A percentile compares a stretch with the other conserved stretches of the same genome.
Conservation (phyloP, 2,113 vertebrate species). For the Perccottus glenii region DNA sequence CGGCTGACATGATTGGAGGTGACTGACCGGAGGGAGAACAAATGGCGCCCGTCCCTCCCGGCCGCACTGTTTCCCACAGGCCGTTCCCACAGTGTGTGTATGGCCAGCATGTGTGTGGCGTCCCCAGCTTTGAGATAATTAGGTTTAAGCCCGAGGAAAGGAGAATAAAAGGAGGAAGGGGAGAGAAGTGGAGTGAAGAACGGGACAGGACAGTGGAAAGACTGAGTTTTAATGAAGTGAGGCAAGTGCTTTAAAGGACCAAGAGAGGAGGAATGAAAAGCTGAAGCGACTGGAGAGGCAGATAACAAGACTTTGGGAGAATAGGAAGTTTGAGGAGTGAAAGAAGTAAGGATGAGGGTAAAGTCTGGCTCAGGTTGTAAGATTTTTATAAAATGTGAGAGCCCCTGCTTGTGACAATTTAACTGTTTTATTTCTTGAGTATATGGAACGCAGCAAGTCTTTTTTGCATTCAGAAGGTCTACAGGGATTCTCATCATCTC, state of each 20-base stretch:
- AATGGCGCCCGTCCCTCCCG: slow-evolving; percentile 52
- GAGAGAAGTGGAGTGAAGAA: slow-evolving; percentile 26
- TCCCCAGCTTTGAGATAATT: slow-evolving; percentile 65
- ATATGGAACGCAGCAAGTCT: background rate
- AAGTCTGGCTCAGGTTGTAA: background rate
- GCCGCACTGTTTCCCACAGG: slow-evolving; percentile 67
- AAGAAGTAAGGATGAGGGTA: background rate
- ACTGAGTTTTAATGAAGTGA: slow-evolving; percentile 17
- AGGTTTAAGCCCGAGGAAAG: slow-evolving; percentile 62
- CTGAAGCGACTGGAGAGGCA: background rate
- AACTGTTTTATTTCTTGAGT: background rate
- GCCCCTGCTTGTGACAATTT: background rate
- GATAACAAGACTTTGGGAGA: background rate
- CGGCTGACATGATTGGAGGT: slow-evolving; percentile 63
- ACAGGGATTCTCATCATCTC: background rate
- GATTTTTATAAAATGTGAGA: slow-evolving; percentile 1
- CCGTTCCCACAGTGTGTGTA: slow-evolving; percentile 53
- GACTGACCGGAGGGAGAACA: slow-evolving; percentile 67
- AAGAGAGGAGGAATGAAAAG: slow-evolving; percentile 4
- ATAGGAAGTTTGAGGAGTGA: slow-evolving; percentile 1
- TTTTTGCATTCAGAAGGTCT: background rate
- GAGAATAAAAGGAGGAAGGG: slow-evolving; percentile 53
- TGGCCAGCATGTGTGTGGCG: slow-evolving; percentile 31
- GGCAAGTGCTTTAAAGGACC: background rate
- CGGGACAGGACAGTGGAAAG: slow-evolving; percentile 1